A percentile compares a stretch with the other conserved stretches of the same genome.
These are phyloP conservation scores for Perizoma flavofasciatum DNA, from an alignment of 2,888 invertebrate genomes.

Conservation along the genomic window DNA sequence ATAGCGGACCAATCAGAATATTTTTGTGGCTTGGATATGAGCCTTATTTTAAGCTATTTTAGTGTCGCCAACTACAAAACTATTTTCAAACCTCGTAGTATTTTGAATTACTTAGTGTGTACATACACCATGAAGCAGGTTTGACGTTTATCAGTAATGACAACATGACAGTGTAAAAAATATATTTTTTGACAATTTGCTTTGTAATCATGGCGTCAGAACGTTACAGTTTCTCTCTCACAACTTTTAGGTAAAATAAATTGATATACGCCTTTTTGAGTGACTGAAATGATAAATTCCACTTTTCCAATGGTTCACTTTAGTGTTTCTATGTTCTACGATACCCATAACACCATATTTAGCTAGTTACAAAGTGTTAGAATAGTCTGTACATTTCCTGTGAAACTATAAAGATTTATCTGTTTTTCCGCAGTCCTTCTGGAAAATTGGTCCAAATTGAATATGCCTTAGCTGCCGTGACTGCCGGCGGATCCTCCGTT, in stretches of 20 bases:
- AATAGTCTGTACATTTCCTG: slow-evolving; percentile 30
- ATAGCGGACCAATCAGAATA: slow-evolving; percentile 6
- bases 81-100: neutral
- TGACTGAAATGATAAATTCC: slow-evolving; percentile 7
- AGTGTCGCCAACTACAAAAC: slow-evolving; percentile 11
- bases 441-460: slow-evolving; percentile 99
- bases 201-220: slow-evolving; percentile 95
- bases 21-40: slow-evolving; percentile 1
- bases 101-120: neutral
- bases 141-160: slow-evolving; percentile 36
- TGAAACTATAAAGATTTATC: slow-evolving; percentile 33
- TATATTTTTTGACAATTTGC: slow-evolving; percentile 64
- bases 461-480: slow-evolving; percentile 99
- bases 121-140: slow-evolving; percentile 6
- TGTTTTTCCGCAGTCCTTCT: slow-evolving; percentile 91
- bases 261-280: slow-evolving; percentile 48
- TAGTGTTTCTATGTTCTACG: slow-evolving; percentile 4
- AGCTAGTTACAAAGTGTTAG: slow-evolving; percentile 16
- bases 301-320: neutral
- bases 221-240: slow-evolving; percentile 98
- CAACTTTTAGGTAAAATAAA: slow-evolving; percentile 84
- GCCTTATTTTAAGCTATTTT: slow-evolving; percentile 18
- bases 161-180: slow-evolving; percentile 54
- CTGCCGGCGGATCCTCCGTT: slow-evolving; percentile 99
- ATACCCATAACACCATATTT: slow-evolving; percentile 10